phyloP scores from a whole-genome alignment of 2,888 invertebrate species.

The Bellardia pandia region DNA sequence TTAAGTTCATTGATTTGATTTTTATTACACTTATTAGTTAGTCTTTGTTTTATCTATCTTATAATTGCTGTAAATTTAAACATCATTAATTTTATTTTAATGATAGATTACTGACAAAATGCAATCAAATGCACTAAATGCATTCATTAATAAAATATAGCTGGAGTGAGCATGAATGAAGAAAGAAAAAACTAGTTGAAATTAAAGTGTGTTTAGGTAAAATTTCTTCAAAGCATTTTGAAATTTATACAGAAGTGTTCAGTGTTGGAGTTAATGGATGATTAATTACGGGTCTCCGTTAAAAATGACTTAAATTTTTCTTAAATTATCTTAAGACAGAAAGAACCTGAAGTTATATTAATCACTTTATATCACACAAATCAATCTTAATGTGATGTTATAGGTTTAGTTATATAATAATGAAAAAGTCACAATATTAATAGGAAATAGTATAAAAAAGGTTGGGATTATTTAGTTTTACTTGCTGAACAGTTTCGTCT shows the following conservation, averaged over 20 bases:
- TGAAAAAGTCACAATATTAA: neutral
- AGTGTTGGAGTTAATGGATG: constrained; percentile 45
- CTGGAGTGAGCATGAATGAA: neutral
- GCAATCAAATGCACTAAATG: constrained; percentile 62
- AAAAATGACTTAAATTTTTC: constrained; percentile 26
- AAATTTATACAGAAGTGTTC: constrained; percentile 8
- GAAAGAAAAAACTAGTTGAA: neutral
- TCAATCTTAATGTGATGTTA: constrained; percentile 28
- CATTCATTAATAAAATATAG: constrained; percentile 33
- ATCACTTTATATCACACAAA: constrained; percentile 54
- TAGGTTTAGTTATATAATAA: neutral
- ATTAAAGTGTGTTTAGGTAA: constrained; percentile 9
- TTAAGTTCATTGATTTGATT: constrained; percentile 7
- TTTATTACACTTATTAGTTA: neutral
- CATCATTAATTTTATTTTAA: constrained; percentile 69
- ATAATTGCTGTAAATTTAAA: constrained; percentile 57
- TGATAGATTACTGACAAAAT: constrained; percentile 58
- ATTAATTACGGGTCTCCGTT: constrained; percentile 51
- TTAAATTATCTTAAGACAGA: constrained; percentile 13
- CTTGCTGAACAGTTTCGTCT: neutral
- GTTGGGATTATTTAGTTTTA: neutral
- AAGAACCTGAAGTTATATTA: neutral
- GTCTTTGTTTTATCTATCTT: constrained; percentile 13
- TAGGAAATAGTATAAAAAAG: neutral
- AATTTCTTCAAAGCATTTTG: constrained; percentile 2